These are phyloP conservation scores for Athetis lepigone DNA, from an alignment of 2,888 invertebrate species.

Conservation along the genomic window DNA sequence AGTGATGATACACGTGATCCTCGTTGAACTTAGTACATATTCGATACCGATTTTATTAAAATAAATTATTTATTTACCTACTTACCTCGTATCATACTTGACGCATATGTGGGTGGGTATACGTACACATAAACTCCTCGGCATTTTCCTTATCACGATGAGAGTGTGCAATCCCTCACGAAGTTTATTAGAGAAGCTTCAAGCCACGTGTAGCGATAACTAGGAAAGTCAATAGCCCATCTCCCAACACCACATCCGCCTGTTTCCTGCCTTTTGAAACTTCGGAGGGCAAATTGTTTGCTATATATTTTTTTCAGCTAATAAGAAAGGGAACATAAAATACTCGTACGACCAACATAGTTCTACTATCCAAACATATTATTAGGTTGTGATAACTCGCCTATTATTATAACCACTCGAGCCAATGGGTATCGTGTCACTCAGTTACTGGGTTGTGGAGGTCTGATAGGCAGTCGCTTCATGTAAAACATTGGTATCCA, in stretches of 20 bases:
- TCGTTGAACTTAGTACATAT: too few relatives aligned
- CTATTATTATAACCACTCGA: too few relatives aligned
- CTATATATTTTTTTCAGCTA: conserved; percentile 39
- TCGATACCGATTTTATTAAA: background rate
- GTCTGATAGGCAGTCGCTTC: too few relatives aligned
- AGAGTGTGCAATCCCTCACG: conserved; percentile 26
- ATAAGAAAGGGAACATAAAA: conserved; percentile 27
- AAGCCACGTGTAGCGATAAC: conserved; percentile 53
- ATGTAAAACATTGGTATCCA: too few relatives aligned
- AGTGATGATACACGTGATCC: too few relatives aligned
- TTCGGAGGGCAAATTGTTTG: conserved; percentile 39
- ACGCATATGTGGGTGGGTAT: background rate
- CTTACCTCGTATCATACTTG: background rate
- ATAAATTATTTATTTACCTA: conserved; percentile 7
- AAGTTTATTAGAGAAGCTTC: conserved; percentile 46
- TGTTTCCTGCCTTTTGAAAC: conserved; percentile 42
- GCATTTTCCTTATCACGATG: conserved; percentile 41
- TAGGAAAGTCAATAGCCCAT: conserved; percentile 57
- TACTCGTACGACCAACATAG: too few relatives aligned
- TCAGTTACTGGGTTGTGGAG: too few relatives aligned
- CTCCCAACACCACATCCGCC: conserved; percentile 45
- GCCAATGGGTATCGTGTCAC: too few relatives aligned
- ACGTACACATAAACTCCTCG: conserved; percentile 8
- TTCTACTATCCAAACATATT: too few relatives aligned
- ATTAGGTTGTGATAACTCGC: too few relatives aligned